Base-by-base conservation (phyloP, 2,113 vertebrate species). In the Callorhinus ursinus region DNA sequence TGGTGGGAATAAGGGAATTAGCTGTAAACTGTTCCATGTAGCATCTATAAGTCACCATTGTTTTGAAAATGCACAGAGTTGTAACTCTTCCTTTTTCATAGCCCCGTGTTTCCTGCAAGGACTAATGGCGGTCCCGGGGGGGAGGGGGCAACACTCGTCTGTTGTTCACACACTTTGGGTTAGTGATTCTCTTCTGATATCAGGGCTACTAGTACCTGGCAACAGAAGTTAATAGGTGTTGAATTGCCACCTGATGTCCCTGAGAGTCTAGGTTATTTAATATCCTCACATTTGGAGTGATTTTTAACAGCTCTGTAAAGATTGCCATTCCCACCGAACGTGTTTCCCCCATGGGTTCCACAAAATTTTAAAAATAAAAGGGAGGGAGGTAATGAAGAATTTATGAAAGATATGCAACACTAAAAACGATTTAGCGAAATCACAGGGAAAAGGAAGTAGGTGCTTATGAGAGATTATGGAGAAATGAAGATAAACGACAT, bases 231-330 rank as follows among this genome's bases (percentile, higher is more conserved):
- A 33, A 3, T 4, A 95, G 92, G 92, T 96, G 93, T 93, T 83
- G 61, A 96, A n/a, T 88, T 95, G 86, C 81, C 93, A 79, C 93
- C 87, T 24, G 49, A 10, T 19, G 12, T 87, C 87, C 93, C 86
- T 18, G 31, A 24, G 93, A 63, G 42, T 65, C 88, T 49, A 53
- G 82, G 31, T 83, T 84, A 21, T 74, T 95, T 86, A 79, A 88
- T 82, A 87, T 82, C 86, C 74, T 96, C 96, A 96, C 93, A 57
- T 89, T 97, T 69, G 49, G 42, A 79, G 65, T 96, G 93, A 96
- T 74, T 97, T 96, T 96, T 97, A 79, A 93, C 93, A 95, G 82
- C 61, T 97, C 61, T 51, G 42, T 79, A 69, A 95, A 96, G 67
- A 81, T 74, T 95, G 42, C 88, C 7, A 1, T 95, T 96, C 72